phyloP scores from a whole-genome alignment of 2,888 invertebrate genomes.

The Idaea aversata region DNA sequence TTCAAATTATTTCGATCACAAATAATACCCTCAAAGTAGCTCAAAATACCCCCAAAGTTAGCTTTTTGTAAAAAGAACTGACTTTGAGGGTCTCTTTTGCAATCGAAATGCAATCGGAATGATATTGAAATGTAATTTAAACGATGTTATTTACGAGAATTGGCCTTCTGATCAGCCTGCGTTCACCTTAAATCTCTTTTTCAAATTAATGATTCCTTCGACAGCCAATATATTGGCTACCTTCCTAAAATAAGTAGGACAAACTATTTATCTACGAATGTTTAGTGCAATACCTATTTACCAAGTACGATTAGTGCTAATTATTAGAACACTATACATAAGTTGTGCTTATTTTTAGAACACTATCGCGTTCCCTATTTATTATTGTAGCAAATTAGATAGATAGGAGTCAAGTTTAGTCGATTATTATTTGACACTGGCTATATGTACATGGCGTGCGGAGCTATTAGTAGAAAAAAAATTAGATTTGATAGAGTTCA shows the following conservation, averaged over 20 bases:
- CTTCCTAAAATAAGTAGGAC: conserved; percentile 26
- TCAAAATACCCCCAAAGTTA: no score
- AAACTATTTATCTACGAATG: conserved; percentile 17
- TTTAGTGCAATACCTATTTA: conserved; percentile 40
- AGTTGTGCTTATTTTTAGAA: conserved; percentile 18
- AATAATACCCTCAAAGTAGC: no score
- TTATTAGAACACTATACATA: conserved; percentile 18
- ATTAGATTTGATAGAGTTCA: neutral
- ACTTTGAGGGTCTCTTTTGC: no score
- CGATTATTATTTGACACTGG: no score
- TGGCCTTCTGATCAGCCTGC: no score
- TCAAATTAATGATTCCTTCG: conserved; percentile 21
- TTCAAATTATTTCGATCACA: no score
- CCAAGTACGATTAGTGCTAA: conserved; percentile 29
- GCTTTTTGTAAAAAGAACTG: no score
- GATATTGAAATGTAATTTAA: no score
- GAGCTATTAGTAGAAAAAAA: neutral
- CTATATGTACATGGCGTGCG: no score
- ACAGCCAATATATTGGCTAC: conserved; percentile 19
- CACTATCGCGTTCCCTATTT: conserved; percentile 34
- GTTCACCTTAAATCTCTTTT: no score
- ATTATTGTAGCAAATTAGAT: conserved; percentile 24
- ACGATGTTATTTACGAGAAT: no score
- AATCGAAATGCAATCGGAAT: no score
- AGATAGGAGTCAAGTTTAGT: neutral